Evolutionary conservation across 2,797 vertebrate species (phyloP).

Genomic region (Myotis pilosus): DNA sequence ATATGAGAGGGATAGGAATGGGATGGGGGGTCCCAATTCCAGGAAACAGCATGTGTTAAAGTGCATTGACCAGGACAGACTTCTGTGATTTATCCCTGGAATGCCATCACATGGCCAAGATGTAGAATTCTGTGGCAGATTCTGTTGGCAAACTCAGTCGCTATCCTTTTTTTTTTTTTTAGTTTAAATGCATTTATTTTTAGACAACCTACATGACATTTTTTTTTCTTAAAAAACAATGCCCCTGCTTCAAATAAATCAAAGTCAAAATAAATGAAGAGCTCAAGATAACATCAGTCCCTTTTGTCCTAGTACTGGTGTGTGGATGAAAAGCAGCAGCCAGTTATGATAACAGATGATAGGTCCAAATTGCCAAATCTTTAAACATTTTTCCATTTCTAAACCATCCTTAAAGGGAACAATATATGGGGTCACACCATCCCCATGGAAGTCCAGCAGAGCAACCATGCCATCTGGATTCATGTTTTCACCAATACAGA

Average conservation of each 20-base stretch:
- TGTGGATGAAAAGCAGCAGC: neutral
- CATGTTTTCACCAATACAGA: neutral
- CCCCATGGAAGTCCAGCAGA: neutral
- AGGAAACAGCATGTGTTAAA: conserved; percentile 16
- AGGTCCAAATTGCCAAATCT: neutral
- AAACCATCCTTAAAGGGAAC: neutral
- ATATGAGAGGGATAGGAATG: conserved; percentile 26
- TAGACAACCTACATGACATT: neutral
- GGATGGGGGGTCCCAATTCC: neutral
- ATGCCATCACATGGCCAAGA: neutral
- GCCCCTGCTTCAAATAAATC: neutral
- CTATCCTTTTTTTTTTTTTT: neutral
- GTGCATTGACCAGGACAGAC: neutral
- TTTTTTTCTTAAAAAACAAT: neutral
- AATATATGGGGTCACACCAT: neutral
- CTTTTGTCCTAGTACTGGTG: neutral
- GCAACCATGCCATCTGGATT: neutral
- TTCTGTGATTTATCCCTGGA: neutral
- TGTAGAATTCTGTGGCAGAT: neutral
- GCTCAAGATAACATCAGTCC: neutral
- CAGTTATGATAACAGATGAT: neutral
- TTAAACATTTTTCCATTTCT: neutral
- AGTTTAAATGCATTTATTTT: neutral
- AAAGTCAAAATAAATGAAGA: neutral
- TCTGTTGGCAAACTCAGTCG: neutral